phyloP scores from a whole-genome alignment of 2,797 vertebrate species.

The Cynopterus sphinx region DNA sequence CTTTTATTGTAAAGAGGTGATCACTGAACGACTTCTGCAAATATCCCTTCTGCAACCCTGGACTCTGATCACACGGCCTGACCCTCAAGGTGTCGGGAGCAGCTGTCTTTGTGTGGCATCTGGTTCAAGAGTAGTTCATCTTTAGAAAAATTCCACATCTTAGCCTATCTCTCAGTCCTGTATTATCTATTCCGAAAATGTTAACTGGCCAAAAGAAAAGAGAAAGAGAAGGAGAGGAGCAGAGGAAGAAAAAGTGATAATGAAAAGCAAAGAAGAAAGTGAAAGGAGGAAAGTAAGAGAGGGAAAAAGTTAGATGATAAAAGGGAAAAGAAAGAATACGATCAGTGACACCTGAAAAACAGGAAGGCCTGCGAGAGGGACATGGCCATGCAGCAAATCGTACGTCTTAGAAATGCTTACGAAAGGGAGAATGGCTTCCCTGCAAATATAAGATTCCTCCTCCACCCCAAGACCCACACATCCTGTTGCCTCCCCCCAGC shows the following conservation, averaged over 20 bases:
- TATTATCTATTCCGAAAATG: background rate
- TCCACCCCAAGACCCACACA: background rate
- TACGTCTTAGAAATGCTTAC: background rate
- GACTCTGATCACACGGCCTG: background rate
- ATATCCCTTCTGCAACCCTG: background rate
- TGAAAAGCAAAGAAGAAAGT: background rate
- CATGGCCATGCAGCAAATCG: background rate
- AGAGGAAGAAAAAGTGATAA: background rate
- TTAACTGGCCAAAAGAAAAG: background rate
- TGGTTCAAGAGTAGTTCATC: background rate
- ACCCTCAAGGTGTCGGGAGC: background rate
- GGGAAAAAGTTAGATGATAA: background rate
- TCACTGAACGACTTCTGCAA: background rate
- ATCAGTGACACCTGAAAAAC: background rate
- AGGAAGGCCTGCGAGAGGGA: background rate
- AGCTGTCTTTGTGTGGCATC: background rate
- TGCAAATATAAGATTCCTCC: background rate
- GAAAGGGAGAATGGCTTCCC: background rate
- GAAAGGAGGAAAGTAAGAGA: background rate
- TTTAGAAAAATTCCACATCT: background rate
- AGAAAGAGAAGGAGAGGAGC: background rate
- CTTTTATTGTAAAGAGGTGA: conserved; percentile 56
- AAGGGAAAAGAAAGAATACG: background rate
- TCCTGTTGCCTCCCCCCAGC: background rate
- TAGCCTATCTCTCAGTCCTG: background rate